Conservation (phyloP, 2,113 vertebrate species). For the Delphinapterus leucas region DNA sequence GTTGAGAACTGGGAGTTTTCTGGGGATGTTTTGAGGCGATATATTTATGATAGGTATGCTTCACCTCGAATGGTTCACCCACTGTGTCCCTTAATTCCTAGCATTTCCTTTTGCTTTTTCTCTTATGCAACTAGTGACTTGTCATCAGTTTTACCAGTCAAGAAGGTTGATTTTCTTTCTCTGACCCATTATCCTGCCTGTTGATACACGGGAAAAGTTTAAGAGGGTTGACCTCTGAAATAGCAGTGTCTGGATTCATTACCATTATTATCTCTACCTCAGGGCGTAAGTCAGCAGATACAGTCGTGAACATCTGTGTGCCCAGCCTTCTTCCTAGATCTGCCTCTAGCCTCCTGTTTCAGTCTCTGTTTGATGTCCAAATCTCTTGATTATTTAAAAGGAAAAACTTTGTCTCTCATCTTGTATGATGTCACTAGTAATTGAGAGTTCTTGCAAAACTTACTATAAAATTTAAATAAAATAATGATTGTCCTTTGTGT, state of each 20-base stretch:
- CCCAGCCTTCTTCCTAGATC: not conserved
- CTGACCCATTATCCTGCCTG: not conserved
- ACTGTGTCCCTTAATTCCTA: not conserved
- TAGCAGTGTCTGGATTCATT: not conserved
- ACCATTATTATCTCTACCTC: not conserved
- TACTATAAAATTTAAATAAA: not conserved
- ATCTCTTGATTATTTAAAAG: not conserved
- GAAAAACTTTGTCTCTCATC: not conserved
- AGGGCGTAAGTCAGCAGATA: not conserved
- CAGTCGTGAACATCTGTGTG: not conserved
- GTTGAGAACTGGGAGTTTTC: not conserved
- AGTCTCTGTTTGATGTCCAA: not conserved
- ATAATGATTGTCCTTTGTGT: constrained; percentile 10
- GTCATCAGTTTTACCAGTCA: not conserved
- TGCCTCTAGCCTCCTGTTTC: not conserved
- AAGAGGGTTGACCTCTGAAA: not conserved
- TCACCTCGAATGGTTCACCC: not conserved
- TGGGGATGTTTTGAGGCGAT: not conserved
- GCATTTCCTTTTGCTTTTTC: not conserved
- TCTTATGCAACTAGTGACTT: not conserved
- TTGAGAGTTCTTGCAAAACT: not conserved
- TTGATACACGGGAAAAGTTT: not conserved
- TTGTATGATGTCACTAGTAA: not conserved
- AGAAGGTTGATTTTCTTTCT: not conserved
- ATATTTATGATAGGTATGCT: not conserved